phyloP scores from a whole-genome alignment of 2,113 vertebrate species.

The Mustela nigripes region DNA sequence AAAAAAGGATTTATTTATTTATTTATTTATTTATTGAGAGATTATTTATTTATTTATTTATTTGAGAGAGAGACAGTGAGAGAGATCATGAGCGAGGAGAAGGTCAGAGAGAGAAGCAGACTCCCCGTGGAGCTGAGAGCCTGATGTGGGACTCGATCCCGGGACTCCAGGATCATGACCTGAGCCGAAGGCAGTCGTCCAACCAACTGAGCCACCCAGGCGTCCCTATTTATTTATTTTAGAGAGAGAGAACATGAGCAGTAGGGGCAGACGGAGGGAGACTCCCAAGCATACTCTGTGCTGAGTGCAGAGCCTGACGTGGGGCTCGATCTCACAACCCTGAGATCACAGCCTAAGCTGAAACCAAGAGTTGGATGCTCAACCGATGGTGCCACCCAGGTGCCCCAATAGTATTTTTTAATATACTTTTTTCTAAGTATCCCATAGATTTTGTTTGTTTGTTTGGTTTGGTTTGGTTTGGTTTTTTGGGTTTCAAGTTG shows the following conservation, averaged over 20 bases:
- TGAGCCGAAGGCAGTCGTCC: no score
- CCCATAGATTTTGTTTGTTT: neutral
- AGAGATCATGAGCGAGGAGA: no score
- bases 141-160: no score
- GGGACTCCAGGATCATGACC: no score
- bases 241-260: neutral
- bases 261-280: neutral
- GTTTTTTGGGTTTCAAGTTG: neutral
- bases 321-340: neutral
- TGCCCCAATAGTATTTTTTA: neutral
- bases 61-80: no score
- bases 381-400: neutral
- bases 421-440: neutral
- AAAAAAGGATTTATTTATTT: neutral
- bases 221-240: neutral
- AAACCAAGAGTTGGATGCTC: neutral
- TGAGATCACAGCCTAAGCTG: neutral
- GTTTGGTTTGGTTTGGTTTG: no score
- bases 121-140: no score
- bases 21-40: no score
- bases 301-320: neutral
- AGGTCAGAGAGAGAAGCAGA: no score
- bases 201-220: no score
- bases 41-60: no score
- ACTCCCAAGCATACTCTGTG: neutral